Conservation (phyloP, 1,140 invertebrate genomes). For the Bradysia coprophila region DNA sequence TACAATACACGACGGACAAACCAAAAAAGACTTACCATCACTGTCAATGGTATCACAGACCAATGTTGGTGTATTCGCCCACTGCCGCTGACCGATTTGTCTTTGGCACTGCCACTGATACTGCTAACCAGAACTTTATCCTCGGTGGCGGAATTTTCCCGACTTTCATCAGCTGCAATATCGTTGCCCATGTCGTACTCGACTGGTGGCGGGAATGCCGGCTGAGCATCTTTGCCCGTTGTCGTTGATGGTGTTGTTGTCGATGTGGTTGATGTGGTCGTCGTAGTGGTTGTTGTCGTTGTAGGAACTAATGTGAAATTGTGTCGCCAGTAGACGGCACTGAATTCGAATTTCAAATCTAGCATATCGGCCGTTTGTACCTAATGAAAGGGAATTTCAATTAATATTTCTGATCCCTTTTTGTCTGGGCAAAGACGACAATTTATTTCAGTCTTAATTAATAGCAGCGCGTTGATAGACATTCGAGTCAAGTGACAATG, state of each 20-base stretch:
- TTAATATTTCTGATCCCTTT: not conserved
- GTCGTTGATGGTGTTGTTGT: slow-evolving; percentile 26
- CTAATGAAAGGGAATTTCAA: slow-evolving; percentile 5
- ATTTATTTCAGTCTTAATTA: too few species aligned
- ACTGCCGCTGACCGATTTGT: not conserved
- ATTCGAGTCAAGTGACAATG: too few species aligned
- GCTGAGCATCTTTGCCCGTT: slow-evolving; percentile 19
- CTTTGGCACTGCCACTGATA: not conserved
- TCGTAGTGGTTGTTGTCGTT: slow-evolving; percentile 49
- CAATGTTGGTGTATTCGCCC: not conserved
- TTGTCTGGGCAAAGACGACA: too few species aligned
- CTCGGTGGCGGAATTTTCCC: slow-evolving; percentile 18
- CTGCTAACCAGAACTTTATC: not conserved
- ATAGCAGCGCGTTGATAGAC: too few species aligned
- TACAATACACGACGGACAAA: not conserved
- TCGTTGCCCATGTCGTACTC: not conserved
- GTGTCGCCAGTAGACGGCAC: slow-evolving; percentile 49
- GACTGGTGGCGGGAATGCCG: not conserved
- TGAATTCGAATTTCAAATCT: slow-evolving; percentile 43
- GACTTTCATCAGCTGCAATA: slow-evolving; percentile 12
- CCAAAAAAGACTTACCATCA: not conserved
- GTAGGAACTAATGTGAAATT: slow-evolving; percentile 59
- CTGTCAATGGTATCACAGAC: not conserved
- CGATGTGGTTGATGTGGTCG: slow-evolving; percentile 43
- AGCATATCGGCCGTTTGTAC: slow-evolving; percentile 39